Conservation (phyloP, 2,113 vertebrate species). For the Istiophorus platypterus region DNA sequence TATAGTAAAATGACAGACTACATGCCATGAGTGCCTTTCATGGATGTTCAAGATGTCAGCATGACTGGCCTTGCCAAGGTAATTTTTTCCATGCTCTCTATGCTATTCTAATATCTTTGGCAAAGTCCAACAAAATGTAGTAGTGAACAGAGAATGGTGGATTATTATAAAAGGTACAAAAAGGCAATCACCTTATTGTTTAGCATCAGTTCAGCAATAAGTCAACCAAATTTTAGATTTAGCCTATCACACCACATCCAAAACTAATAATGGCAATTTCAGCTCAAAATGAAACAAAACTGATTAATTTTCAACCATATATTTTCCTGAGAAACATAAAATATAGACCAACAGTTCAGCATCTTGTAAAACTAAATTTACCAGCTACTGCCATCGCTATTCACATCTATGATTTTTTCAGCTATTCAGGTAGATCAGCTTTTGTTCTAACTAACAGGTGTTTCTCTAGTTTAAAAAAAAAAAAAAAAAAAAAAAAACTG, state of each 20-base stretch:
- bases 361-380: too few species aligned
- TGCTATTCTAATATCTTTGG: conserved; percentile 7
- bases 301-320: neutral
- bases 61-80: neutral
- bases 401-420: neutral
- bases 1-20: neutral
- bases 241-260: neutral
- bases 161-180: neutral
- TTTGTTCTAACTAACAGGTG: neutral
- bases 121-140: neutral
- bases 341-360: neutral
- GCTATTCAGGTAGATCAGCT: neutral
- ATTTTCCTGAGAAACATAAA: neutral
- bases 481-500: too few species aligned
- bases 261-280: neutral
- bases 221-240: neutral
- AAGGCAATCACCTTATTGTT: neutral
- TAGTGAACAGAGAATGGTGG: neutral
- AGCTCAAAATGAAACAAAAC: neutral
- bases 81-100: neutral
- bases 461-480: neutral
- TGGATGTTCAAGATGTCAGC: conserved; percentile 19
- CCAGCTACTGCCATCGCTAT: neutral
- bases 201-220: neutral
- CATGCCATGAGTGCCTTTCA: conserved; percentile 1